These are phyloP conservation scores for Takifugu bimaculatus DNA, from an alignment of 2,113 vertebrate genomes.

Conservation along the genomic window DNA sequence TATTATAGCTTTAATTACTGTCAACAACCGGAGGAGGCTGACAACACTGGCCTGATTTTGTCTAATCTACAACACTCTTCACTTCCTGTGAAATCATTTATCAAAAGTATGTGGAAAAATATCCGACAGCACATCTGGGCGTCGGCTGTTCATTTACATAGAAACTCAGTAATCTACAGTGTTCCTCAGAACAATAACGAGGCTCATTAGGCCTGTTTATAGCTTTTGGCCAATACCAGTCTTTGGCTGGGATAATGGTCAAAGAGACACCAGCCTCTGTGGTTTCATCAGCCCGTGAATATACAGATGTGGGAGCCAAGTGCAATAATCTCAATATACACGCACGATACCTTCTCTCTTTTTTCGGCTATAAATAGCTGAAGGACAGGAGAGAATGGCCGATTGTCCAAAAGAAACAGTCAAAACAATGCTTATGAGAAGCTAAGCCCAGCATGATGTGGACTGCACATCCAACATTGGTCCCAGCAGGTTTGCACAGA, in stretches of 20 bases:
- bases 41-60: too few species aligned
- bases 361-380: background rate
- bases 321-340: conserved; percentile 7
- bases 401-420: conserved; percentile 15
- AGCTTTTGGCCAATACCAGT: background rate
- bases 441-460: conserved; percentile 1
- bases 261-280: conserved; percentile 4
- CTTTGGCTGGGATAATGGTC: background rate
- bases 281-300: background rate
- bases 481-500: conserved; percentile 1
- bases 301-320: background rate
- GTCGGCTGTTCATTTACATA: background rate
- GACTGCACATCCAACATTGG: conserved; percentile 1
- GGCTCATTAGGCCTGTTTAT: background rate
- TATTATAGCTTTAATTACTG: too few species aligned
- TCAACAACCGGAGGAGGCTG: too few species aligned
- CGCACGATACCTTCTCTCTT: background rate
- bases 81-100: too few species aligned
- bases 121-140: too few species aligned
- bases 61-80: too few species aligned
- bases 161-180: background rate
- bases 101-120: too few species aligned
- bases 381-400: background rate
- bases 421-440: conserved; percentile 11
- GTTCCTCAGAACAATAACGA: too few species aligned